Evolutionary conservation across 2,888 invertebrate species (phyloP).

Genomic region (Smittia aterrima): DNA sequence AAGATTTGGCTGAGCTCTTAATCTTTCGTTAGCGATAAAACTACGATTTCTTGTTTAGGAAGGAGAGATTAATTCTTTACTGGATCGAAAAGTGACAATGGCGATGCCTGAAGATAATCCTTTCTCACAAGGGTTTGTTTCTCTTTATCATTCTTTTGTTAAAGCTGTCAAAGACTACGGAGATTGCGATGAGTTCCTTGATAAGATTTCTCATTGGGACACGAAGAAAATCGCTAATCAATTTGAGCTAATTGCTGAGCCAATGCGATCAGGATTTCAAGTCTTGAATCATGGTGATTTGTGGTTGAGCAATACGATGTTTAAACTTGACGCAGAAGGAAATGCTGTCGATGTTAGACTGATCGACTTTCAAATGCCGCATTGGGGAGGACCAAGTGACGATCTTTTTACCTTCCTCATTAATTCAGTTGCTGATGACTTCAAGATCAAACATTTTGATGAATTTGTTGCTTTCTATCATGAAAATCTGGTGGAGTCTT

Average conservation of each 20-base stretch:
- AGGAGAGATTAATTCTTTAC: no score
- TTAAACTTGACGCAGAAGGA: conserved; percentile 40
- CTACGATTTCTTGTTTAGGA: no score
- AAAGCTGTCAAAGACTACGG: neutral
- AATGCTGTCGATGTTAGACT: neutral
- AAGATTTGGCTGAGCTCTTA: no score
- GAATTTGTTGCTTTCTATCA: conserved; percentile 39
- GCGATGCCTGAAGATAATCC: neutral
- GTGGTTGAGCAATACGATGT: conserved; percentile 43
- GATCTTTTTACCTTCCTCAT: conserved; percentile 43
- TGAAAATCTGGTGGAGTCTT: neutral
- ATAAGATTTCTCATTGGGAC: conserved; percentile 23
- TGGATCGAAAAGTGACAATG: conserved; percentile 3
- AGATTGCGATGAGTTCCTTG: conserved; percentile 17
- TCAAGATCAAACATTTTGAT: conserved; percentile 38
- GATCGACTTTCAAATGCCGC: conserved; percentile 35
- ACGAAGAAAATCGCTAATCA: neutral
- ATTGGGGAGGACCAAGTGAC: conserved; percentile 41
- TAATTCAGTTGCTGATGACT: conserved; percentile 27
- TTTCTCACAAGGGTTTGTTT: neutral
- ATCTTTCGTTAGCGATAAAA: no score
- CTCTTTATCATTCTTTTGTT: neutral
- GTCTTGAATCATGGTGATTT: conserved; percentile 43
- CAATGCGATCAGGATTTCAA: conserved; percentile 38
- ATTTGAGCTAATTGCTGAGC: neutral